Evolutionary conservation across 2,113 vertebrate genomes (phyloP), one percentile per base, ranked within the genome.

Genomic region (Bubo scandiacus): DNA sequence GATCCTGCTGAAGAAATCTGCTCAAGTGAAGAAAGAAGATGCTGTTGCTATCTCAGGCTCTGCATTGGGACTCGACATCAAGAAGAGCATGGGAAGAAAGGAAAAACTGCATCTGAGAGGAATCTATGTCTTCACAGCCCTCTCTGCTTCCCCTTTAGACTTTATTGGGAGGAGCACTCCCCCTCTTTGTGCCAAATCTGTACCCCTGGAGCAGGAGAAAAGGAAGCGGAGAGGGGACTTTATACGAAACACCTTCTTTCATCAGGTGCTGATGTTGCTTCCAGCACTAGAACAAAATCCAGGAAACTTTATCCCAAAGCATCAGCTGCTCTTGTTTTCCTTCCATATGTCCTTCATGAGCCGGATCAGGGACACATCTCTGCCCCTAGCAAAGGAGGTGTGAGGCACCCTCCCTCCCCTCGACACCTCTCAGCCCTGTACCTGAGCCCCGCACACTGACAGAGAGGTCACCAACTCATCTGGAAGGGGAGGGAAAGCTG

Each of bases 381-480:
- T 6, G 52, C 7, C 30, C 15, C 19, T 5, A 7, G 40, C 30
- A 75, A 82, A 34, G 51, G 30, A 45, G 32, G 16, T 13, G 27
- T 45, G 45, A 23, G 55, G 30, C 34, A 66, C 36, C 5, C 38
- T 70, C 14, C 3, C 6, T 57, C 19, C 27, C 19, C 38, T 72
- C 1, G 0, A 36, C 47, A 54, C 3, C 15, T 17, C 6, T 43
- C 40, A 73, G 81, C 62, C 54, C 51, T 47, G 16, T 58, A 13
- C 55, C 30, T 49, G 8, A 61, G 52, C 32, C 34, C 36, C 6
- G 1, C 38, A 15, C 0, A 0, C 43, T 57, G 34, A 38, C 55
- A 36, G n/a, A 21, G n/a, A 27, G 25, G 38, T 45, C 32, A 36
- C 9, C 22, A 32, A 42, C 38, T 86, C 12, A 27, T 12, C 12